Evolutionary conservation across 2,113 vertebrate genomes (phyloP).

Genomic region (Onychorhynchus coronatus): DNA sequence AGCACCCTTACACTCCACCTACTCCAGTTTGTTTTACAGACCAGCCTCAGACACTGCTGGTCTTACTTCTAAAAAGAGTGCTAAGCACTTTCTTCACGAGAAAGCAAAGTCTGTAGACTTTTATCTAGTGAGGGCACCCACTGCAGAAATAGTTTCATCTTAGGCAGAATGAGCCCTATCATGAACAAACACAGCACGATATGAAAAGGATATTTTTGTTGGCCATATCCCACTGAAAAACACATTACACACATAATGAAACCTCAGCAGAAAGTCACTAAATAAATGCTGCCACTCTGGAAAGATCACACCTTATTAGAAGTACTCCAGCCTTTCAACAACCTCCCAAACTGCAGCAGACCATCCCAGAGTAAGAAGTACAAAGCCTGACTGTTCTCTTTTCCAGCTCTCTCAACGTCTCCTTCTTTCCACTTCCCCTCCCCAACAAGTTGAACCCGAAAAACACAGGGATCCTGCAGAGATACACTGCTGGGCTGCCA

Average conservation of each 20-base stretch:
- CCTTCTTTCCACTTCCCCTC: neutral
- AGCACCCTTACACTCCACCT: neutral
- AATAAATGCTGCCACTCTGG: neutral
- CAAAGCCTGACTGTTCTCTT: neutral
- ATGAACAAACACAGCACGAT: neutral
- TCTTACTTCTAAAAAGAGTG: neutral
- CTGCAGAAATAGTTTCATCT: neutral
- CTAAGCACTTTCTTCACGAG: neutral
- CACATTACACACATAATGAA: neutral
- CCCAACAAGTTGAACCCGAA: neutral
- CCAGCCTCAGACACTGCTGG: neutral
- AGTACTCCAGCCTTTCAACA: neutral
- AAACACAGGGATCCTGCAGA: neutral
- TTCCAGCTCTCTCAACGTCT: neutral
- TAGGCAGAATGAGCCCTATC: neutral
- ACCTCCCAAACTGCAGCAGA: neutral
- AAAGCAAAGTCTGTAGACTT: neutral
- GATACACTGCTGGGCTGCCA: neutral
- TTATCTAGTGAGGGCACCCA: neutral
- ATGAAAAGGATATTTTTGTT: neutral
- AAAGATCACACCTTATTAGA: neutral
- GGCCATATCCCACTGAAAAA: rapidly evolving
- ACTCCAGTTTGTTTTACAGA: neutral
- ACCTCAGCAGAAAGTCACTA: neutral
- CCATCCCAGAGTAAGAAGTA: neutral